Conservation (phyloP, 1,140 invertebrate genomes). For the Eueides isabella region DNA sequence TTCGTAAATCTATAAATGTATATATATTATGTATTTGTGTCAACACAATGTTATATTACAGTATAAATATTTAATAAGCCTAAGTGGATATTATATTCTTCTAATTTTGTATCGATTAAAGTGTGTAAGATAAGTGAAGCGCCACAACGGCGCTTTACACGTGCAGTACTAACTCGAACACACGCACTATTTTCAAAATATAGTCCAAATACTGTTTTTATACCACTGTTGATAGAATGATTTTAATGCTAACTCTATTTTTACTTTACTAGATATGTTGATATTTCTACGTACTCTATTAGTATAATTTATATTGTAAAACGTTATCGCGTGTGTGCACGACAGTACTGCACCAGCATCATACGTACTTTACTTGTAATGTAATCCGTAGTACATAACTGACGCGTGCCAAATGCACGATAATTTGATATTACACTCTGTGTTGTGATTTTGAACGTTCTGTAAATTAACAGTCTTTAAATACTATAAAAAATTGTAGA, state of each 20-base stretch:
- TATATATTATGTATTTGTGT: conserved; percentile 75
- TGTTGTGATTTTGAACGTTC: conserved; percentile 82
- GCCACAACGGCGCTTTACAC: conserved; percentile 16
- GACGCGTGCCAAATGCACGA: conserved; percentile 73
- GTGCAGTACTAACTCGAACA: conserved; percentile 13
- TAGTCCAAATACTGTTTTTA: conserved; percentile 14
- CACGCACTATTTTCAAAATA: conserved; percentile 3
- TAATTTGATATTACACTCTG: conserved; percentile 81
- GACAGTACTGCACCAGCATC: conserved; percentile 41
- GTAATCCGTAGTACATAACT: conserved; percentile 65
- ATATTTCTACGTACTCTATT: conserved; percentile 7
- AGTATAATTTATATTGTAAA: neutral
- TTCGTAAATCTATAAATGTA: conserved; percentile 49
- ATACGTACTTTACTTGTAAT: conserved; percentile 72
- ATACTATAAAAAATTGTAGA: conserved; percentile 75
- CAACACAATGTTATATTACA: conserved; percentile 68
- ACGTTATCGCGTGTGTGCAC: neutral
- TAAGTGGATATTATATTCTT: conserved; percentile 81
- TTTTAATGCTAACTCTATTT: conserved; percentile 5
- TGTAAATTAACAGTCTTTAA: conserved; percentile 80
- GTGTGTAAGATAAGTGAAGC: conserved; percentile 41
- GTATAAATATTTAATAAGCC: conserved; percentile 77
- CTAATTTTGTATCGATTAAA: conserved; percentile 78
- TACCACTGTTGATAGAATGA: conserved; percentile 2
- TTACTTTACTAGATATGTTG: conserved; percentile 5